A percentile compares a stretch with the other conserved stretches of the same genome.
Evolutionary conservation across 2,888 invertebrate species (phyloP).

Genomic region (Coecobrya sp.): DNA sequence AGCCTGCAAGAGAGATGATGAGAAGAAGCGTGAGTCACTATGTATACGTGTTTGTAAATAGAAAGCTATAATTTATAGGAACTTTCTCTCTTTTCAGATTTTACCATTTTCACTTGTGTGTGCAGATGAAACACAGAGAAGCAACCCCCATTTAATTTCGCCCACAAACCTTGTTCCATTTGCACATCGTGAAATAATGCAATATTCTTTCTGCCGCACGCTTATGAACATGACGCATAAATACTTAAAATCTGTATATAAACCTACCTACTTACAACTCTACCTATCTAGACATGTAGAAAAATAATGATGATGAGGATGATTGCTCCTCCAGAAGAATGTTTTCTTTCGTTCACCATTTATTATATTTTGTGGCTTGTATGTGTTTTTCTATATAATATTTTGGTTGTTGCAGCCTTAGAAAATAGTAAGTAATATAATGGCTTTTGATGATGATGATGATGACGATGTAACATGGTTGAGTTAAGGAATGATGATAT

Average conservation of each 20-base stretch:
- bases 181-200: slow-evolving; percentile 20
- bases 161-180: slow-evolving; percentile 14
- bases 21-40: background rate
- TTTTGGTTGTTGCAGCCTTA: background rate
- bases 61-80: slow-evolving; percentile 24
- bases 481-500: background rate
- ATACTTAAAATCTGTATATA: too few relatives aligned
- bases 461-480: slow-evolving; percentile 8
- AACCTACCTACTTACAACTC: too few relatives aligned
- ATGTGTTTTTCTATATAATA: slow-evolving; percentile 26
- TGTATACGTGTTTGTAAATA: background rate
- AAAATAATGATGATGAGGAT: background rate
- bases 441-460: slow-evolving; percentile 27
- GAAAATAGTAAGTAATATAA: too few relatives aligned
- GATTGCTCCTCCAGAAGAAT: background rate
- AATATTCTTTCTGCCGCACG: background rate
- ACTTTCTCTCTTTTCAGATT: background rate
- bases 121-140: too few relatives aligned
- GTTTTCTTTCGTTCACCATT: background rate
- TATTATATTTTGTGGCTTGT: slow-evolving; percentile 10
- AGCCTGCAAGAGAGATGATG: background rate
- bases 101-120: background rate
- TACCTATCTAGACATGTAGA: too few relatives aligned
- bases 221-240: background rate
- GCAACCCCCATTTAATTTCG: slow-evolving; percentile 49